Conservation (phyloP, 1,140 invertebrate species). For the Coboldia fuscipes region DNA sequence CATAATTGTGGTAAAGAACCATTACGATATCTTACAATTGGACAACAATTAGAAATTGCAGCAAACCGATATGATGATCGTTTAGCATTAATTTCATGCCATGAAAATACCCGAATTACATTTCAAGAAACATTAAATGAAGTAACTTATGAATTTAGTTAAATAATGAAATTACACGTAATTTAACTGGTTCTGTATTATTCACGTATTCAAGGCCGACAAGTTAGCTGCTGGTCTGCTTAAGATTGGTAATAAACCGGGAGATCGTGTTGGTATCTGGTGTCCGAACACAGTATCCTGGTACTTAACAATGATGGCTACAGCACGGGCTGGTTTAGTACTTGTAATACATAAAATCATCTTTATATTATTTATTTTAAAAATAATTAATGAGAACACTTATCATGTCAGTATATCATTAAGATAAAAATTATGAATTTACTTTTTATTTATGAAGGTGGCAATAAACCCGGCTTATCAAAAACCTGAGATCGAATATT, state of each 20-base stretch:
- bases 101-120: slow-evolving; percentile 36
- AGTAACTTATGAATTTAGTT: slow-evolving; percentile 17
- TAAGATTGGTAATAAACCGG: slow-evolving; percentile 49
- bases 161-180: background rate
- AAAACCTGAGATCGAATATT: slow-evolving; percentile 52
- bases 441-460: slow-evolving; percentile 25
- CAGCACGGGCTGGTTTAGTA: slow-evolving; percentile 60
- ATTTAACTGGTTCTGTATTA: background rate
- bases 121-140: slow-evolving; percentile 36
- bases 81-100: slow-evolving; percentile 32
- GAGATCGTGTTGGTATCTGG: slow-evolving; percentile 76
- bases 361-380: slow-evolving; percentile 1
- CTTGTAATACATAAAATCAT: slow-evolving; percentile 28
- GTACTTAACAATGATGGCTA: slow-evolving; percentile 54
- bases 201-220: slow-evolving; percentile 33
- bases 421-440: background rate
- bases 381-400: background rate
- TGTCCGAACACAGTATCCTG: slow-evolving; percentile 70
- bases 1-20: slow-evolving; percentile 30
- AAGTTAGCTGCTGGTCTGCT: slow-evolving; percentile 59
- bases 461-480: slow-evolving; percentile 72
- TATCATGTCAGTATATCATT: slow-evolving; percentile 3
- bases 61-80: slow-evolving; percentile 29
- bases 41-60: slow-evolving; percentile 31
- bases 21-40: slow-evolving; percentile 35